Evolutionary conservation across 64 coral and sea anemone genomes (phyloP).

Genomic region (Montipora foliosa): DNA sequence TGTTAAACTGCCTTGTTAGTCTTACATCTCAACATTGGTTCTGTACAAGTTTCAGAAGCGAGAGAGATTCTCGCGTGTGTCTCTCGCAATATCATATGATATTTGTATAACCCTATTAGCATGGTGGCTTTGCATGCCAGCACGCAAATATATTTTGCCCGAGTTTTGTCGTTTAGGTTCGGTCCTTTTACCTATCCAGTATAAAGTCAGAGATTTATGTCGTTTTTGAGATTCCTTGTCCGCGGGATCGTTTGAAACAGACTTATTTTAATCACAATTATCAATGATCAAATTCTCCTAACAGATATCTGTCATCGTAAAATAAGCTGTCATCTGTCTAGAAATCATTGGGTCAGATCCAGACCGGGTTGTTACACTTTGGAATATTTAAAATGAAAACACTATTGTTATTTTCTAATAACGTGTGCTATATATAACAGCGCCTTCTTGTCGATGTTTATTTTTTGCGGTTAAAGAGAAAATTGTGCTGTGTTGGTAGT

Average conservation of each 20-base stretch:
- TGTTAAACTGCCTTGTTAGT: not conserved
- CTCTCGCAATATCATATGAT: not conserved
- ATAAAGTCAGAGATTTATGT: not conserved
- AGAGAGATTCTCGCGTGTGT: not conserved
- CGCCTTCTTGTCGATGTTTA: not conserved
- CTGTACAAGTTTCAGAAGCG: not conserved
- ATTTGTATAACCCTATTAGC: not conserved
- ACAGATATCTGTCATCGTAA: not conserved
- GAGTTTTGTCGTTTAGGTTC: not conserved
- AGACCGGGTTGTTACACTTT: not conserved
- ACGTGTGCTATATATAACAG: not conserved
- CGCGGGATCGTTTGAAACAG: not conserved
- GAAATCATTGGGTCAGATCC: not conserved
- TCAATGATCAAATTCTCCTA: slow-evolving; percentile 24
- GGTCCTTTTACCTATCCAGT: not conserved
- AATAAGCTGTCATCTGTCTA: not conserved
- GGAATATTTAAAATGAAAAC: not conserved
- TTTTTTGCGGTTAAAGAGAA: not conserved
- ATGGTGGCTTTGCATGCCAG: not conserved
- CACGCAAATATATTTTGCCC: not conserved
- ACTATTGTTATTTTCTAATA: not conserved
- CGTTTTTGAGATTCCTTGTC: not conserved
- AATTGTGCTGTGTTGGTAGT: not conserved
- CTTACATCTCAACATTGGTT: not conserved
- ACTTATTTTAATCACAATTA: not conserved